These are phyloP conservation scores for Micronycteris hirsuta DNA, from an alignment of 2,113 vertebrate genomes.

Conservation along the genomic window DNA sequence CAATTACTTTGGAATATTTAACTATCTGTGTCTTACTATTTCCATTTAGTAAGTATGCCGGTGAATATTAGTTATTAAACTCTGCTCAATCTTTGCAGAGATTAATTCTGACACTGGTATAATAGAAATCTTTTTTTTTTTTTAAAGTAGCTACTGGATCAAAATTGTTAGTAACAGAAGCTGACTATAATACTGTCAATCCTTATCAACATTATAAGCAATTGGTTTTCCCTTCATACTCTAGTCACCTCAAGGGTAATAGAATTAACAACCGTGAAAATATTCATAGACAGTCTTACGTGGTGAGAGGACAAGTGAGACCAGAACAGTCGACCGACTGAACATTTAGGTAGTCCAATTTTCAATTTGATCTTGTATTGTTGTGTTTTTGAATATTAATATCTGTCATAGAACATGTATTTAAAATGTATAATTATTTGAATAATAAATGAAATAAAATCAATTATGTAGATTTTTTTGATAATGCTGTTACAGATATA, in stretches of 20 bases:
- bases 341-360: not conserved
- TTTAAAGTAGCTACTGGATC: not conserved
- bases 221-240: not conserved
- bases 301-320: not conserved
- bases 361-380: not conserved
- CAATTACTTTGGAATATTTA: not conserved
- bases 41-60: slow-evolving; percentile 6
- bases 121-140: not conserved
- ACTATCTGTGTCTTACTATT: not conserved
- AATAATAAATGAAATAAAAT: not conserved
- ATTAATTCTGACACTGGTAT: not conserved
- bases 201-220: not conserved
- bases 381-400: not conserved
- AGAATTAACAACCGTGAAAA: slow-evolving; percentile 32
- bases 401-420: not conserved
- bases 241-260: slow-evolving; percentile 10
- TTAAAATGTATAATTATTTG: not conserved
- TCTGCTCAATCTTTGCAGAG: not conserved
- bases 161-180: not conserved
- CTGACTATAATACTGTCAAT: not conserved
- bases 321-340: not conserved
- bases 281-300: not conserved
- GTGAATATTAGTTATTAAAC: slow-evolving; percentile 7
- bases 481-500: not conserved
- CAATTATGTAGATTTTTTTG: not conserved